phyloP scores from a whole-genome alignment of 2,888 invertebrate genomes.

The Pogonocherus hispidulus region DNA sequence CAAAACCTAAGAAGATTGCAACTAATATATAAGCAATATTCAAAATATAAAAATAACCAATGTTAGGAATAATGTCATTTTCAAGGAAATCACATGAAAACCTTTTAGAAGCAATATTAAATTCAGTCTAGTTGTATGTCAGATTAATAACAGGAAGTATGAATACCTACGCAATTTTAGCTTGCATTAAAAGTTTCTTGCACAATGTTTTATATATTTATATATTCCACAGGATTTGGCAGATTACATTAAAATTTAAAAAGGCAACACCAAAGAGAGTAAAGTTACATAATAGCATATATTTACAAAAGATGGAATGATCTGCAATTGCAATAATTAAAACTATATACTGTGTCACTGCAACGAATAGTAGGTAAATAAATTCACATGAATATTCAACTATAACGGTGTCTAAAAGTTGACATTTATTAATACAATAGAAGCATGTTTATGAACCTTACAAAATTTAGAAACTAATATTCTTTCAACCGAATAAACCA shows the following conservation, averaged over 20 bases:
- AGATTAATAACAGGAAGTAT: conserved; percentile 37
- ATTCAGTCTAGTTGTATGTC: conserved; percentile 45
- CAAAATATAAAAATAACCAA: conserved; percentile 32
- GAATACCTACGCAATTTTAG: conserved; percentile 22
- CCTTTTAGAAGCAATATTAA: conserved; percentile 35
- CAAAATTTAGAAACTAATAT: too few relatives aligned
- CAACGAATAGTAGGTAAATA: neutral
- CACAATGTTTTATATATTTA: conserved; percentile 10
- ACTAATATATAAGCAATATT: conserved; percentile 47
- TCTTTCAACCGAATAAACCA: too few relatives aligned
- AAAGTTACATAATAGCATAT: conserved; percentile 27
- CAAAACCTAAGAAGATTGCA: conserved; percentile 63
- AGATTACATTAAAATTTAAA: conserved; percentile 33
- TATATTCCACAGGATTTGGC: conserved; percentile 31
- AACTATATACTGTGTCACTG: conserved; percentile 4
- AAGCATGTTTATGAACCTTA: too few relatives aligned
- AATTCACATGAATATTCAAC: neutral
- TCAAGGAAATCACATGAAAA: conserved; percentile 22
- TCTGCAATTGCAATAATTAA: conserved; percentile 34
- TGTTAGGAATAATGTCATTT: conserved; percentile 27
- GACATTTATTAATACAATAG: too few relatives aligned
- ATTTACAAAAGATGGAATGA: conserved; percentile 45
- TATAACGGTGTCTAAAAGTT: too few relatives aligned
- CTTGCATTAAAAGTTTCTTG: conserved; percentile 8
- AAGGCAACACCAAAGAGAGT: conserved; percentile 18